Conservation (phyloP, 1,140 invertebrate species). For the Drosophila ananassae region DNA sequence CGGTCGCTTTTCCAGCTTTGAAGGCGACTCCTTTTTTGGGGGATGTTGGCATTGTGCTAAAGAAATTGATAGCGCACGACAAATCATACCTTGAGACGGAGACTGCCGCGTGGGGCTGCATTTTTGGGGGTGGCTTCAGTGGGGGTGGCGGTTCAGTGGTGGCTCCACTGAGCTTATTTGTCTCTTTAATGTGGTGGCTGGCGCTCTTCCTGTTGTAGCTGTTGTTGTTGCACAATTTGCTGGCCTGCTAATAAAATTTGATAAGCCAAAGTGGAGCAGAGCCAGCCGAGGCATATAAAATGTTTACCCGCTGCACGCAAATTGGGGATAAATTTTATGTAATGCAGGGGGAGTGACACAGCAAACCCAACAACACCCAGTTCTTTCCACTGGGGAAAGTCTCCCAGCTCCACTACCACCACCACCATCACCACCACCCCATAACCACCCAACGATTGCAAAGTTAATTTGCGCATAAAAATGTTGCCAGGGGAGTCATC, state of each 20-base stretch:
- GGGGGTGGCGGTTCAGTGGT: constrained; percentile 12
- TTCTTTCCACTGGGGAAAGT: background rate
- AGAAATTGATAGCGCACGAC: constrained; percentile 77
- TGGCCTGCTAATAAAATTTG: constrained; percentile 79
- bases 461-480: constrained; percentile 81
- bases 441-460: constrained; percentile 38
- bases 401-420: background rate
- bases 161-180: constrained; percentile 42
- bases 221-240: constrained; percentile 77
- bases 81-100: constrained; percentile 70
- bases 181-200: constrained; percentile 40
- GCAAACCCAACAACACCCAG: constrained; percentile 27
- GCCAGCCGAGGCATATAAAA: constrained; percentile 67
- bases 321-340: constrained; percentile 80
- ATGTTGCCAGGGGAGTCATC: constrained; percentile 66
- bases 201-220: background rate
- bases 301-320: constrained; percentile 79
- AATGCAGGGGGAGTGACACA: constrained; percentile 65
- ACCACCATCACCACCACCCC: background rate
- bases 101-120: constrained; percentile 25
- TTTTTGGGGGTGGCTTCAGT: constrained; percentile 49
- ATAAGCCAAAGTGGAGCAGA: constrained; percentile 76
- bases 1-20: constrained; percentile 66
- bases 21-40: constrained; percentile 18
- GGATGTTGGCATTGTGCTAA: constrained; percentile 55